Percentiles rank a stretch among this genome's conserved stretches.
These are phyloP conservation scores for Polymixis lichenea DNA, from an alignment of 2,888 invertebrate genomes.

Conservation along the genomic window DNA sequence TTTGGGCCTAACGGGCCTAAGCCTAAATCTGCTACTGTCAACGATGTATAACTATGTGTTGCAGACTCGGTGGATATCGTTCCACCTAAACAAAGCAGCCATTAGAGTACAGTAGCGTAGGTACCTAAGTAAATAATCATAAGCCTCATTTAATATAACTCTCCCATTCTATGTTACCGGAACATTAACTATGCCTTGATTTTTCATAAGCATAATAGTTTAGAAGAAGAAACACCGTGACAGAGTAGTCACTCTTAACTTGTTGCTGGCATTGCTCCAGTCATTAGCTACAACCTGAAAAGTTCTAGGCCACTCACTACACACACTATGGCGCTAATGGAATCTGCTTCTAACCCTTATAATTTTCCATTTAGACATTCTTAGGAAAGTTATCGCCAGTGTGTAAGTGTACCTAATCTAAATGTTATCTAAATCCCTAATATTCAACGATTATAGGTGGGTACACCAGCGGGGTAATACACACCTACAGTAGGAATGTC, in stretches of 20 bases:
- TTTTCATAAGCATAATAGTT: not conserved
- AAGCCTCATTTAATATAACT: not conserved
- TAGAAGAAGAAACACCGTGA: not conserved
- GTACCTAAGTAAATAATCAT: not conserved
- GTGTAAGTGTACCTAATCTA: not conserved
- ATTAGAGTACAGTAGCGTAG: not conserved
- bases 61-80: not conserved
- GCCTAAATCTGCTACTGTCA: no score
- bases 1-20: no score
- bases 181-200: not conserved
- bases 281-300: not conserved
- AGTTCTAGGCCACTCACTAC: not conserved
- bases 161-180: not conserved
- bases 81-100: not conserved
- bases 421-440: not conserved
- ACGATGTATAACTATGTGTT: no score
- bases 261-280: not conserved
- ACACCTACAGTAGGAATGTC: no score
- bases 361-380: not conserved
- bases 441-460: not conserved
- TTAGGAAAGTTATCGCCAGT: not conserved
- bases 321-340: not conserved
- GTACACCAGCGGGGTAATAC: not conserved
- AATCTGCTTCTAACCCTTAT: no score
- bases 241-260: no score